A percentile compares a stretch with the other conserved stretches of the same genome.
Evolutionary conservation across 2,113 vertebrate genomes (phyloP).

Genomic region (Atherinomorus stipes): DNA sequence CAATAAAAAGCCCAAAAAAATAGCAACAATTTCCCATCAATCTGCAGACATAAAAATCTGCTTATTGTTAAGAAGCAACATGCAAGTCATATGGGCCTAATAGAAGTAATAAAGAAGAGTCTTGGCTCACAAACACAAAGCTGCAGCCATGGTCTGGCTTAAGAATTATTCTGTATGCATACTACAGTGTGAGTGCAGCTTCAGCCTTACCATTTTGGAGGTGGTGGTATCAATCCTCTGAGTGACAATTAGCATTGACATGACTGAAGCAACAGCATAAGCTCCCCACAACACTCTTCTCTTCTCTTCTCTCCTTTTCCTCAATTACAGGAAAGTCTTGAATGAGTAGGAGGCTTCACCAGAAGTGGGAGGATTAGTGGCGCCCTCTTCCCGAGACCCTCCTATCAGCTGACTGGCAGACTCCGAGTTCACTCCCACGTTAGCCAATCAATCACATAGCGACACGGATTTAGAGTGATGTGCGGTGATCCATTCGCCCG

Average conservation of each 20-base stretch:
- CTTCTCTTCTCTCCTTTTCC: constrained; percentile 12
- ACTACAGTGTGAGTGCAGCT: constrained; percentile 4
- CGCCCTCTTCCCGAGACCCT: constrained; percentile 15
- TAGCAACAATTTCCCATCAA: not conserved
- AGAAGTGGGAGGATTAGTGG: constrained; percentile 55
- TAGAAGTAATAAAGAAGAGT: not conserved
- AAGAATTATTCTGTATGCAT: constrained; percentile 39
- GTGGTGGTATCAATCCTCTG: constrained; percentile 72
- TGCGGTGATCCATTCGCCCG: constrained; percentile 54
- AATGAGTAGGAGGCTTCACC: constrained; percentile 41
- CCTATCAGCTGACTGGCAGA: constrained; percentile 25
- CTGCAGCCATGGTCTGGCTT: constrained; percentile 29
- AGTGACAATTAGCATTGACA: constrained; percentile 79
- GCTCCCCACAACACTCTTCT: constrained; percentile 14
- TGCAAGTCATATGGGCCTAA: constrained; percentile 22
- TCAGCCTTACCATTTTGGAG: constrained; percentile 79
- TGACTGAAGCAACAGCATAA: constrained; percentile 42
- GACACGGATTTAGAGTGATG: constrained; percentile 49
- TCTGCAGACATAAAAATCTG: not conserved
- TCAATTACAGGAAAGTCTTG: constrained; percentile 48
- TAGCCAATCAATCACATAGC: constrained; percentile 71
- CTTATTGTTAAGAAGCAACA: constrained; percentile 8
- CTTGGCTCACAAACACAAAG: not conserved
- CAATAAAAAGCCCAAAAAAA: not conserved
- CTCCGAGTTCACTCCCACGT: constrained; percentile 43